These are phyloP conservation scores for Lepidurus couesii DNA, from an alignment of 1,140 invertebrate species.

Conservation along the genomic window DNA sequence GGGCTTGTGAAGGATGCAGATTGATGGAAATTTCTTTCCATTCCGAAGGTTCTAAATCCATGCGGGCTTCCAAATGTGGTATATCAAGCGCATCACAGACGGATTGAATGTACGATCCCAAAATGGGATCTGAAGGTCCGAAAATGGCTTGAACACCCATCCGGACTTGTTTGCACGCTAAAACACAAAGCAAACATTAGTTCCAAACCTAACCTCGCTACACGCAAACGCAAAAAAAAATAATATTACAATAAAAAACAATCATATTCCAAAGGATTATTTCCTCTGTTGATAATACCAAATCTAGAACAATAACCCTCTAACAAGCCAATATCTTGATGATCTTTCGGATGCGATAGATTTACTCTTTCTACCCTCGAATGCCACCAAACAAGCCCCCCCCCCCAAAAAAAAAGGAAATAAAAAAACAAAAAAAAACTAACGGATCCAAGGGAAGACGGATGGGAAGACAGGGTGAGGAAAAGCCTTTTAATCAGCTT, in stretches of 20 bases:
- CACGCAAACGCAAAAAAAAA: background rate
- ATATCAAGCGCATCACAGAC: constrained; percentile 65
- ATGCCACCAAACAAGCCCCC: background rate
- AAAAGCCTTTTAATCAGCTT: constrained; percentile 1
- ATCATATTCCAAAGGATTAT: background rate
- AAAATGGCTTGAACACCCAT: constrained; percentile 59
- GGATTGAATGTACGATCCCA: constrained; percentile 62
- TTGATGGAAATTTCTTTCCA: constrained; percentile 49
- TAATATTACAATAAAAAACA: background rate
- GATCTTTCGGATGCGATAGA: no score
- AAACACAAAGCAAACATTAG: constrained; percentile 33
- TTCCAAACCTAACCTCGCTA: background rate
- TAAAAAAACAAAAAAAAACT: background rate
- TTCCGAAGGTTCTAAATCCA: constrained; percentile 33
- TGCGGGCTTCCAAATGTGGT: constrained; percentile 55
- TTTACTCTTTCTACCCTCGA: no score
- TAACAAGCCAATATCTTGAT: background rate
- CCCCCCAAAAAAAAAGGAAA: no score
- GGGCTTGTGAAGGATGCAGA: constrained; percentile 48
- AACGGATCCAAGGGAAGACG: background rate
- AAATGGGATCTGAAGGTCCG: constrained; percentile 56
- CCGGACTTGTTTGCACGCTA: constrained; percentile 59
- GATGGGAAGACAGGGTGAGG: background rate
- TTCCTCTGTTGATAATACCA: background rate
- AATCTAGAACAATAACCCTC: background rate